phyloP scores from a whole-genome alignment of 1,140 invertebrate species.

The Drosophila elegans region DNA sequence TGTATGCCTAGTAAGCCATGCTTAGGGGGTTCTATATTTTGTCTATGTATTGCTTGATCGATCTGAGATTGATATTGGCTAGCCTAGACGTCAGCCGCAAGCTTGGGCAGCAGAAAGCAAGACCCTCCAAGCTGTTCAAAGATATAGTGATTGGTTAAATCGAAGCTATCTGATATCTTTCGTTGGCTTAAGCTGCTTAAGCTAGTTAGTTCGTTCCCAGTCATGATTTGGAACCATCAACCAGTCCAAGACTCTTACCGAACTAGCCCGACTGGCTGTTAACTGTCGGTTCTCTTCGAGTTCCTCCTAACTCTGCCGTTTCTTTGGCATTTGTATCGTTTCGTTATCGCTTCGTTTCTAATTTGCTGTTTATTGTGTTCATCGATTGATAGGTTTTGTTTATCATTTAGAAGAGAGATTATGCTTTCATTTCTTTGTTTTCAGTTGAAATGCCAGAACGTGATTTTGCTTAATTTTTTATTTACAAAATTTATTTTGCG shows the following conservation, averaged over 20 bases:
- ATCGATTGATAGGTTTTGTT: conserved; percentile 49
- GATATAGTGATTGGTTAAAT: conserved; percentile 22
- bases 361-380: conserved; percentile 42
- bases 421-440: conserved; percentile 57
- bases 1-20: conserved; percentile 70
- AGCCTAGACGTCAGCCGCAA: conserved; percentile 46
- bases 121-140: conserved; percentile 11
- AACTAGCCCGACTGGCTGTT: conserved; percentile 14
- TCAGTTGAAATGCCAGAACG: conserved; percentile 68
- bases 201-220: conserved; percentile 10
- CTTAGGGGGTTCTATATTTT: conserved; percentile 62
- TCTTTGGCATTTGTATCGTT: conserved; percentile 45
- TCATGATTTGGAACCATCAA: conserved; percentile 10
- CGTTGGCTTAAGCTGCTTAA: conserved; percentile 3
- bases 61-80: conserved; percentile 56
- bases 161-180: conserved; percentile 20
- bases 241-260: conserved; percentile 9
- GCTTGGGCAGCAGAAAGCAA: conserved; percentile 29
- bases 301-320: conserved; percentile 19
- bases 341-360: conserved; percentile 46
- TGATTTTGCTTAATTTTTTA: conserved; percentile 62
- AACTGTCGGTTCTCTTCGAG: conserved; percentile 16
- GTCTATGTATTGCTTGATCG: conserved; percentile 65
- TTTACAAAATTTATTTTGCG: conserved; percentile 62
- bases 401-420: conserved; percentile 70